These are phyloP conservation scores for Entelurus aequoreus DNA, from an alignment of 2,113 vertebrate genomes.

Conservation along the genomic window DNA sequence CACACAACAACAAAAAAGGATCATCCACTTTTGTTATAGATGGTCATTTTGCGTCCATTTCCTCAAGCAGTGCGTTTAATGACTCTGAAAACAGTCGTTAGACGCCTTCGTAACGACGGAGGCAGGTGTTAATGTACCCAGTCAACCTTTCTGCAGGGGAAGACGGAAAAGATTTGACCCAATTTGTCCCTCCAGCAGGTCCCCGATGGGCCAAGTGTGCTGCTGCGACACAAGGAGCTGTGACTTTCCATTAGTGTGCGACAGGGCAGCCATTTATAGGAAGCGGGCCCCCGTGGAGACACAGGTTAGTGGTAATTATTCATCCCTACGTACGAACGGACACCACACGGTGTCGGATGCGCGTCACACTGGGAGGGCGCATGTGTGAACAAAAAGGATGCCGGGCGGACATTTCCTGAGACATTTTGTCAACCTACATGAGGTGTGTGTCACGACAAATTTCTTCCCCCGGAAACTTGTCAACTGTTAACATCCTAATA, in stretches of 20 bases:
- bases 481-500: too few species aligned
- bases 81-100: not conserved
- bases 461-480: not conserved
- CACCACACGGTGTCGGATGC: too few species aligned
- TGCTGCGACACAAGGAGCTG: slow-evolving; percentile 11
- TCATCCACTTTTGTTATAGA: too few species aligned
- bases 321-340: slow-evolving; percentile 6
- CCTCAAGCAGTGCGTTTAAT: not conserved
- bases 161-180: slow-evolving; percentile 34
- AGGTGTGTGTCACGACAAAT: not conserved
- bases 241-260: slow-evolving; percentile 38
- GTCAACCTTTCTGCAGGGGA: slow-evolving; percentile 1
- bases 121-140: not conserved
- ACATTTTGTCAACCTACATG: not conserved
- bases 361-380: too few species aligned
- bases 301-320: slow-evolving; percentile 55
- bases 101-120: not conserved
- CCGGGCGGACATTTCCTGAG: not conserved
- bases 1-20: too few species aligned
- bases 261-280: slow-evolving; percentile 35
- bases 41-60: not conserved
- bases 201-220: slow-evolving; percentile 14
- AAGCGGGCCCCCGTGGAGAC: slow-evolving; percentile 36
- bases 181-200: slow-evolving; percentile 18
- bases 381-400: too few species aligned